Evolutionary conservation across 2,888 invertebrate species (phyloP).

Genomic region (Xestoiulus laeticollis): DNA sequence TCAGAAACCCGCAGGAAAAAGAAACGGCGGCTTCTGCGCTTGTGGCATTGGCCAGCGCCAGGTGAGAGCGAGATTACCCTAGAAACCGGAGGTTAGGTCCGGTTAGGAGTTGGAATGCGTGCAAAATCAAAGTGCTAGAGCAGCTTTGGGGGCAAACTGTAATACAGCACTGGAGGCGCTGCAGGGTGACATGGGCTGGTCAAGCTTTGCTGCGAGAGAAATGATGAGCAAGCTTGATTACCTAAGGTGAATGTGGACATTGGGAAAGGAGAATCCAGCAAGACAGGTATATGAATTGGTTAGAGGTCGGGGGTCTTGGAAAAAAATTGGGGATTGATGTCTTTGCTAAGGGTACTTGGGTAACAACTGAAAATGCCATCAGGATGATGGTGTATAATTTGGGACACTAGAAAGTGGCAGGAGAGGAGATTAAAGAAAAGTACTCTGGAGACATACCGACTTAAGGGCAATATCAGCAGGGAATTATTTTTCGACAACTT

Average conservation of each 20-base stretch:
- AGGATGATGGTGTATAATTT: not conserved
- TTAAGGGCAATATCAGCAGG: not conserved
- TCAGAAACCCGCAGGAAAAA: constrained; percentile 57
- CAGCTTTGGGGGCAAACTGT: not conserved
- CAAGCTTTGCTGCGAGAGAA: not conserved
- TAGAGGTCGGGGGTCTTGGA: no score
- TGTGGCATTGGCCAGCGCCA: constrained; percentile 63
- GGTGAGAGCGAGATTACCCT: constrained; percentile 59
- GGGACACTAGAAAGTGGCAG: not conserved
- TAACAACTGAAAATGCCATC: no score
- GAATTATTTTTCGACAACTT: not conserved
- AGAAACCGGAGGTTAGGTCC: no score
- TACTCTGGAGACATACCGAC: not conserved
- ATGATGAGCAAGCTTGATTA: not conserved
- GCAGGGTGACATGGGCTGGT: not conserved
- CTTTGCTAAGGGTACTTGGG: no score
- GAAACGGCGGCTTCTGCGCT: constrained; percentile 62
- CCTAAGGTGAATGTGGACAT: not conserved
- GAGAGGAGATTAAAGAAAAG: not conserved
- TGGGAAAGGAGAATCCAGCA: not conserved
- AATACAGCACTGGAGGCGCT: not conserved
- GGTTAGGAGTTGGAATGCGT: not conserved
- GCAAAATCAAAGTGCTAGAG: not conserved
- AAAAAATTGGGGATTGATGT: no score
- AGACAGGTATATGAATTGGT: not conserved